These are phyloP conservation scores for Fregetta grallaria DNA, from an alignment of 2,113 vertebrate species.

Conservation along the genomic window DNA sequence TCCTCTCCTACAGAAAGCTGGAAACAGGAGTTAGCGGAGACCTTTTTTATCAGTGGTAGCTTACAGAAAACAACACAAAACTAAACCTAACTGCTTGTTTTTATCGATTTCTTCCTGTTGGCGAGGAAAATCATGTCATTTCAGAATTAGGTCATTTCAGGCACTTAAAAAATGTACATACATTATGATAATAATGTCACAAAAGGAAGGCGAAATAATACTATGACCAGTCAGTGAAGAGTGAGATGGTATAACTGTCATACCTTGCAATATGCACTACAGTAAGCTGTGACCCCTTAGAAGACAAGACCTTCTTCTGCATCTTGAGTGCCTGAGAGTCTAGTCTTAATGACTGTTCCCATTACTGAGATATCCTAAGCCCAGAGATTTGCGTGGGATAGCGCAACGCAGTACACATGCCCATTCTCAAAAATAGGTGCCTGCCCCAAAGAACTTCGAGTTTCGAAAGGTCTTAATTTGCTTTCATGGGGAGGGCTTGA, in stretches of 20 bases:
- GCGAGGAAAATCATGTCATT: not conserved
- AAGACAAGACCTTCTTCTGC: not conserved
- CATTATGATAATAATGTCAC: not conserved
- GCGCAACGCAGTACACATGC: accelerated
- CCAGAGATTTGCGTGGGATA: not conserved
- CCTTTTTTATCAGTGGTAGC: not conserved
- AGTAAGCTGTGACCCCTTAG: not conserved
- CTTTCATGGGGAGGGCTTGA: conserved; percentile 3
- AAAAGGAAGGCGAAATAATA: not conserved
- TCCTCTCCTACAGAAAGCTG: not conserved
- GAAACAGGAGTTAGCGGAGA: not conserved
- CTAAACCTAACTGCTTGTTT: not conserved
- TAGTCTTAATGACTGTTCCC: not conserved
- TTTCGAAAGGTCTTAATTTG: conserved; percentile 21
- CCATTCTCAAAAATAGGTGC: not conserved
- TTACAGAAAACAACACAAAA: not conserved
- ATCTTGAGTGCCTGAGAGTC: not conserved
- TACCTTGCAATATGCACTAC: not conserved
- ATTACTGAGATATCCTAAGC: not conserved
- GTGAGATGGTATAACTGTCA: not conserved
- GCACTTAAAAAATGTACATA: not conserved
- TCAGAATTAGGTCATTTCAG: not conserved
- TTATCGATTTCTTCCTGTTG: not conserved
- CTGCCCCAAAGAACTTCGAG: not conserved
- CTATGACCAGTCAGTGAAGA: not conserved